Percentiles rank a stretch among this genome's conserved stretches.
Evolutionary conservation across 2,113 vertebrate genomes (phyloP).

Genomic region (Centropus bengalensis): DNA sequence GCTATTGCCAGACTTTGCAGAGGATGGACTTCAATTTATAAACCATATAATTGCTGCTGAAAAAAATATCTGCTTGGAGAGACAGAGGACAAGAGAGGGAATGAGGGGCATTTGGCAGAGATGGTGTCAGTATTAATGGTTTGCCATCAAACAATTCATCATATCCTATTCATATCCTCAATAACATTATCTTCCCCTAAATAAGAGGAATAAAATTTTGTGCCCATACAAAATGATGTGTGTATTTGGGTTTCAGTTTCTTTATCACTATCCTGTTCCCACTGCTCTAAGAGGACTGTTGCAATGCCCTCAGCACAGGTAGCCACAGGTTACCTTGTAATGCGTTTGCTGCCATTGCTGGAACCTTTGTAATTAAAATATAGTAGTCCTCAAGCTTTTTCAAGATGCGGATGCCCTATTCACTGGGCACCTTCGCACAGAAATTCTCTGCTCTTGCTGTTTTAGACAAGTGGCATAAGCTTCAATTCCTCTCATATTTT

Average conservation of each 20-base stretch:
- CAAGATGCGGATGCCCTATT: neutral
- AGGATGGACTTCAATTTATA: neutral
- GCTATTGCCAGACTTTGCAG: neutral
- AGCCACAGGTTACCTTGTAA: neutral
- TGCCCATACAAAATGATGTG: neutral
- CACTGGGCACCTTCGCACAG: neutral
- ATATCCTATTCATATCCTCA: neutral
- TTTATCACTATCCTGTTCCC: neutral
- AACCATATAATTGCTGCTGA: neutral
- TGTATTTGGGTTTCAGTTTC: neutral
- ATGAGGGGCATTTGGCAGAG: neutral
- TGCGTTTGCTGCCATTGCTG: neutral
- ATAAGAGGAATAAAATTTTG: neutral
- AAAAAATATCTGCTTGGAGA: neutral
- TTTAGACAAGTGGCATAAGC: neutral
- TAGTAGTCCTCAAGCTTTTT: neutral
- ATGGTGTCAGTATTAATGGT: neutral
- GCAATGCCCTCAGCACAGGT: neutral
- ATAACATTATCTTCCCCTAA: neutral
- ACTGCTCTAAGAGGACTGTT: neutral
- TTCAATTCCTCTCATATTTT: neutral
- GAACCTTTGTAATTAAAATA: neutral
- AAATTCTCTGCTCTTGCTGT: neutral
- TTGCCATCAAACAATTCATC: neutral
- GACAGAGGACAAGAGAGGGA: neutral